Evolutionary conservation across 2,888 invertebrate species (phyloP), one percentile per base, ranked within the genome.

Genomic region (Gisinianus flammeolus): DNA sequence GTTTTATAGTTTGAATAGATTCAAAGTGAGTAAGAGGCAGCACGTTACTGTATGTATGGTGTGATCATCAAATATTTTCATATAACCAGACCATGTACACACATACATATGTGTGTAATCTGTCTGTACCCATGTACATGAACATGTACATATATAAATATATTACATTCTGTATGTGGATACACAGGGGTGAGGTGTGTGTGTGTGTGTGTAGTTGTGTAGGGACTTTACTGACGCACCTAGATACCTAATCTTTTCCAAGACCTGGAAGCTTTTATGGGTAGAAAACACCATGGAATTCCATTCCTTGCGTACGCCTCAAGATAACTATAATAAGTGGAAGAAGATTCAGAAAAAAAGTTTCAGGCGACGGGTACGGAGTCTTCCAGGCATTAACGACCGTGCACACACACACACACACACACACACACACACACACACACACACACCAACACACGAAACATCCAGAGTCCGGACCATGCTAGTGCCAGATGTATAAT

Each of bases 211-310:
- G 44, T 6, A 1, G 12, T 12, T 35, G 35, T 35, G 35, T 12
- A 8, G 64, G 24, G 66, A 28, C 16, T 26, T 19, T 30, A 66
- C 19, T 16, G 28, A 66, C 66, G 66, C 66, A 66, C 66, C 66
- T 28, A 66, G 66, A 66, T 66, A 66, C 66, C 28, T 66, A 66
- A 66, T 66, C 66, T 66, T 66, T 66, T 44, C 19, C 31, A 69
- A 69, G 35, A 35, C 28, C 66, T 75, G 30, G 64, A 66, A 75
- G 67, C 68, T 75, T 75, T 75, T 75, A 75, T 75, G 75, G 75
- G 75, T 44, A 56, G 69, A 70, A 75, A 66, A 75, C 52, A 66
- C 28, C 24, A 66, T 66, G 66, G 54, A 66, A 52, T 75, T 75
- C 74, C 44, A 66, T 33, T 33, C 66, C 28, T 58, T 66, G 30